A percentile compares a stretch with the other conserved stretches of the same genome.
phyloP scores from a whole-genome alignment of 2,888 invertebrate species.

The Ptychoptera contaminata region DNA sequence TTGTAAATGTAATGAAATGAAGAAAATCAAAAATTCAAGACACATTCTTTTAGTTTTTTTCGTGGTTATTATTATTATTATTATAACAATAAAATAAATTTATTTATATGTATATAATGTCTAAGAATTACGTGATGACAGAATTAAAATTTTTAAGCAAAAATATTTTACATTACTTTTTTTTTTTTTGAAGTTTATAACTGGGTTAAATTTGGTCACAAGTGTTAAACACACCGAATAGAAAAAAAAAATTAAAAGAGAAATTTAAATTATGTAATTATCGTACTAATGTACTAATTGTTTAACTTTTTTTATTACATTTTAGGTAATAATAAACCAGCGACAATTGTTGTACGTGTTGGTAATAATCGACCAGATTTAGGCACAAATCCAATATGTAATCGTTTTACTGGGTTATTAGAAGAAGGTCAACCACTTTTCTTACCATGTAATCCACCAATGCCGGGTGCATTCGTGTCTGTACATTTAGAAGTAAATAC shows the following conservation, averaged over 20 bases:
- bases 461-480: slow-evolving; percentile 89
- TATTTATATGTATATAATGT: no score
- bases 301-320: no score
- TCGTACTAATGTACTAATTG: not conserved
- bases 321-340: slow-evolving; percentile 58
- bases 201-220: not conserved
- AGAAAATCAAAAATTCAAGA: no score
- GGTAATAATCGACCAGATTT: slow-evolving; percentile 86
- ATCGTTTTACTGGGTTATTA: slow-evolving; percentile 69
- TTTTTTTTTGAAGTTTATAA: no score
- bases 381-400: slow-evolving; percentile 83
- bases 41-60: no score
- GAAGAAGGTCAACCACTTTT: slow-evolving; percentile 85
- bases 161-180: no score
- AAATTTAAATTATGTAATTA: not conserved
- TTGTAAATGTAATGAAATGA: no score
- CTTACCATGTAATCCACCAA: slow-evolving; percentile 84
- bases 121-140: no score
- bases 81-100: no score
- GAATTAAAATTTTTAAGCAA: no score
- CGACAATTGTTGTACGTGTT: slow-evolving; percentile 75
- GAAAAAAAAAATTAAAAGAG: not conserved
- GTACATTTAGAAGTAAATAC: slow-evolving; percentile 68
- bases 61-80: no score
- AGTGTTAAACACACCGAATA: not conserved